Base-by-base conservation (phyloP, 2,797 vertebrate genomes). In the Melanogrammus aeglefinus region DNA sequence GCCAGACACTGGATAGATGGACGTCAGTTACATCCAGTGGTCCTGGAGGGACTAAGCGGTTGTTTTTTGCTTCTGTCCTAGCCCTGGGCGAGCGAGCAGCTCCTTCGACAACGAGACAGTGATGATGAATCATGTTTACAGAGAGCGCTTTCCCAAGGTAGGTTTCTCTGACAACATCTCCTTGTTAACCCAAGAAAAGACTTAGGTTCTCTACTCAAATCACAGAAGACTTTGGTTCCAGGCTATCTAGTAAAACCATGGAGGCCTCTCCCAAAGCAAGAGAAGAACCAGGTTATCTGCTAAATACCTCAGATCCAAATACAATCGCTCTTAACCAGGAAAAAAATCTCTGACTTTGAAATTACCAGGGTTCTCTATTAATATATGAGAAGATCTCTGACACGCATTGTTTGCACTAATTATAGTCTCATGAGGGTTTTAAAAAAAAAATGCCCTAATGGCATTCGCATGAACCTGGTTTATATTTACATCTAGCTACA, bases 81-180 rank as follows among this genome's bases (percentile, higher is more conserved):
- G 98, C 92, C 97, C 98, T 0, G 97, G 97, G 12, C 93, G 98
- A 76, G 95, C 97, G 0, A 93, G 91, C 0, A 95, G 95, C 81
- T 96, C 95, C 21, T 96, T 98, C 33, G 98, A 99, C 90, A 97
- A 97, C 2, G 98, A 99, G 90, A 96, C 97, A 21, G 95, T 99
- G 82, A 99, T 99, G 98, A 98, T 98, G 97, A 99, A 99, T 89
- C 97, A 99, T 74, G 97, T 99, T 89, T 99, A 99, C 94, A 96
- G 96, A 86, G 98, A 99, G 79, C 93, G 97, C 72, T 99, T 99
- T 90, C 98, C 98, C 33, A 99, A 98, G 97, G 97, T 98, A 92
- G 47, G 86, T 66, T 75, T 24, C 33, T 66, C 63, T 66, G 8
- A 66, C n/a, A 27, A 66, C 21, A 3, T 66, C n/a, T 27, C 24